phyloP scores from a whole-genome alignment of 2,113 vertebrate genomes.

The Paracyprichromis sp. region DNA sequence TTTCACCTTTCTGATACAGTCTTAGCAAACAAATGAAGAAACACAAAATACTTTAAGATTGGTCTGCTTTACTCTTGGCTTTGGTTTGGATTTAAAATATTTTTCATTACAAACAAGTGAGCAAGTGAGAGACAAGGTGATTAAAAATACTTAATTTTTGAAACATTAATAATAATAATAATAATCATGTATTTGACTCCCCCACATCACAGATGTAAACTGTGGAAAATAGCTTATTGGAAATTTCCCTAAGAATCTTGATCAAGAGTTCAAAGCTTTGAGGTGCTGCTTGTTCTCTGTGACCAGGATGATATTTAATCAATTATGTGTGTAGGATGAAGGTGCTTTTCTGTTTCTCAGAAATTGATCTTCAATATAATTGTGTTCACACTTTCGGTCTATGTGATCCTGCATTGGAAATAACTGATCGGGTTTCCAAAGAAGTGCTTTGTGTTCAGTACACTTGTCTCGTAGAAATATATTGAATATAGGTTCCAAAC shows the following conservation, averaged over 20 bases:
- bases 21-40: not conserved
- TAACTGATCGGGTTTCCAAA: not conserved
- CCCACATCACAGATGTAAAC: not conserved
- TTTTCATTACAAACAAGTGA: not conserved
- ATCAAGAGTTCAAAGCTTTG: not conserved
- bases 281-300: not conserved
- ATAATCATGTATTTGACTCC: not conserved
- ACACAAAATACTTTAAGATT: not conserved
- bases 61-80: not conserved
- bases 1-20: not conserved
- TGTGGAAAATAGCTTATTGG: not conserved
- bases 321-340: not conserved
- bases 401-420: not conserved
- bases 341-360: not conserved
- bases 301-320: not conserved
- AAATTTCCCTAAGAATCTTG: not conserved
- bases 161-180: not conserved
- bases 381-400: not conserved
- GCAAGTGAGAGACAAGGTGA: not conserved
- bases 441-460: not conserved
- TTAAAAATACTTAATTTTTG: not conserved
- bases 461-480: not conserved
- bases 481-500: not conserved
- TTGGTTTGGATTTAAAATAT: not conserved
- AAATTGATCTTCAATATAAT: not conserved